Evolutionary conservation across 2,797 vertebrate genomes (phyloP).

Genomic region (Fundulus diaphanus): DNA sequence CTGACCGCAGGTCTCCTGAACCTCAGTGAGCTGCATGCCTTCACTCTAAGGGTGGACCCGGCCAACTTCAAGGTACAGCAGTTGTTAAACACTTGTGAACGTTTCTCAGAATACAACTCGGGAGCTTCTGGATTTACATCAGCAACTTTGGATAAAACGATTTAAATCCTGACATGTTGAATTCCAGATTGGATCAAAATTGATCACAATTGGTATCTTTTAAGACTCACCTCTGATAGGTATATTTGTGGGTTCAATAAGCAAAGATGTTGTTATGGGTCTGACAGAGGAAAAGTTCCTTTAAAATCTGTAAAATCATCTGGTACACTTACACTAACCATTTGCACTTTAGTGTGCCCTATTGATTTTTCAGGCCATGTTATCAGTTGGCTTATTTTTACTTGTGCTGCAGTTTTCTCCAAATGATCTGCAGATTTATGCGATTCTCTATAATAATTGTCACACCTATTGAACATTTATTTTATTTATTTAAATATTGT

Average conservation of each 20-base stretch:
- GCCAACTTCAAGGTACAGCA: slow-evolving; percentile 86
- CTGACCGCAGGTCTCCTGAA: slow-evolving; percentile 67
- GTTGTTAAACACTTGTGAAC: background rate
- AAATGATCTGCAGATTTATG: background rate
- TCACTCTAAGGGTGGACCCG: slow-evolving; percentile 86
- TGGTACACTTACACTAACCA: background rate
- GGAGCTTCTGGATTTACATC: background rate
- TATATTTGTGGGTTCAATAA: background rate
- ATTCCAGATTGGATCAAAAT: background rate
- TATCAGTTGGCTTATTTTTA: background rate
- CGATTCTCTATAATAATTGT: background rate
- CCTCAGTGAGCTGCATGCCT: slow-evolving; percentile 88
- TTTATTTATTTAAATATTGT: too few relatives aligned
- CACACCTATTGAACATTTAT: background rate
- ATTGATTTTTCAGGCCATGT: background rate
- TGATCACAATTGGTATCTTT: background rate
- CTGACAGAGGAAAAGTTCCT: background rate
- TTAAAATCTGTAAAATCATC: background rate
- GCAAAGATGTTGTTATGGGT: background rate
- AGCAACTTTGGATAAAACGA: background rate
- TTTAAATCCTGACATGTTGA: background rate
- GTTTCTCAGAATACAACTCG: background rate
- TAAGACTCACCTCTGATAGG: background rate
- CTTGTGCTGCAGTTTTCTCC: background rate
- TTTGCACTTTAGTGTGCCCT: background rate